These are phyloP conservation scores for Chelonoidis abingdonii DNA, from an alignment of 2,113 vertebrate genomes.

Conservation along the genomic window DNA sequence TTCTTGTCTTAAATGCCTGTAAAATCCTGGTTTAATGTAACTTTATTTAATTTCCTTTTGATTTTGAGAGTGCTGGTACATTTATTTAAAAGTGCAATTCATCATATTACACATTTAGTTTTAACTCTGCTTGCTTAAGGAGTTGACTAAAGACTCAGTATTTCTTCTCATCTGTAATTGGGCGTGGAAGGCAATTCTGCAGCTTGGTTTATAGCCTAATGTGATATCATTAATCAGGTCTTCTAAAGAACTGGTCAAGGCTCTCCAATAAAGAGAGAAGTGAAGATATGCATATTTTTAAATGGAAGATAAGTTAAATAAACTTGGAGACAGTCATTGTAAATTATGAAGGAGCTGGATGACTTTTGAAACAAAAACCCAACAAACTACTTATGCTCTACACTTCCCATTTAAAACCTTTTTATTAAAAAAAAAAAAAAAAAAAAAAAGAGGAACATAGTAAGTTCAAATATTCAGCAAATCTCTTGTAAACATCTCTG, in stretches of 20 bases:
- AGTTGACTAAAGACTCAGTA: background rate
- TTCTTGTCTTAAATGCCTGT: background rate
- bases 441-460: background rate
- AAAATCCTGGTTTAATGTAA: background rate
- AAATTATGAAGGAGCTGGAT: background rate
- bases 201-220: background rate
- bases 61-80: background rate
- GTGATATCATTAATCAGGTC: background rate
- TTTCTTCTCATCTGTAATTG: background rate
- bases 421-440: too few relatives aligned
- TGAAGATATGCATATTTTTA: background rate
- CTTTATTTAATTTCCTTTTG: background rate
- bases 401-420: background rate
- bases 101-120: background rate
- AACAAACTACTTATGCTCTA: background rate
- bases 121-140: background rate
- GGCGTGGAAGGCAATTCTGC: background rate
- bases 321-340: background rate
- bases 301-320: background rate
- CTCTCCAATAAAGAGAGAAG: background rate
- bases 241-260: background rate
- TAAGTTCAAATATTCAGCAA: background rate
- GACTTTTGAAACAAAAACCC: background rate
- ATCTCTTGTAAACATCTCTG: background rate
- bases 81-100: background rate